Evolutionary conservation across 2,113 vertebrate genomes (phyloP), one percentile per base, ranked within the genome.

Genomic region (Parus major): DNA sequence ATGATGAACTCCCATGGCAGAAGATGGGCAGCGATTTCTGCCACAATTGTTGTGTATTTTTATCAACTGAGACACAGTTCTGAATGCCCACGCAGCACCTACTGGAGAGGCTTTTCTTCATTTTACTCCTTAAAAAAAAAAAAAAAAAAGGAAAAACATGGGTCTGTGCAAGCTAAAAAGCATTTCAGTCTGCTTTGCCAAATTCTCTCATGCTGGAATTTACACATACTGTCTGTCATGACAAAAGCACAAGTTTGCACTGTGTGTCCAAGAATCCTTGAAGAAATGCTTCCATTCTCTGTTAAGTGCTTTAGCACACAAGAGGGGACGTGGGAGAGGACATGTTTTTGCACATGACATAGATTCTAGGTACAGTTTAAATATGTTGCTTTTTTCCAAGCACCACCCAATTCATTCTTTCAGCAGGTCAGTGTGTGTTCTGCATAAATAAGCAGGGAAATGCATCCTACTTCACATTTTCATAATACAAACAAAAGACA

Each of bases 221-320:
- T 82, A 64, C 81, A 60, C 13, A 63, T 82, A 44, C 64, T 83
- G 36, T 92, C 86, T 93, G 82, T 59, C 93, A 63, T 61, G 50
- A 89, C 66, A 94, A 68, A 96, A 95, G 76, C 82, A 90, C 83
- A 66, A 83, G 68, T 82, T 97, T 86, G 66, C 86, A 55, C 35
- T 36, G 11, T 53, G 64, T 78, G 61, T 92, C 95, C 84, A 79
- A 57, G 60, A 85, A 81, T 36, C 33, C 64, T 73, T 55, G 61
- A 53, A 27, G 35, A 61, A 85, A 47, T 59, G 33, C 57, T 81
- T 84, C n/a, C 81, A 31, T 36, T n/a, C 35, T 49, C 64, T 27
- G 11, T 53, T 73, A 31, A 35, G 53, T 55, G 27, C 44, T 66
- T 55, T 63, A 59, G 82, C 61, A 57, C 39, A 31, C 5, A 1